Percentiles rank a stretch among this genome's conserved stretches.
Evolutionary conservation across 2,113 vertebrate species (phyloP).

Genomic region (Oenanthe melanoleuca): DNA sequence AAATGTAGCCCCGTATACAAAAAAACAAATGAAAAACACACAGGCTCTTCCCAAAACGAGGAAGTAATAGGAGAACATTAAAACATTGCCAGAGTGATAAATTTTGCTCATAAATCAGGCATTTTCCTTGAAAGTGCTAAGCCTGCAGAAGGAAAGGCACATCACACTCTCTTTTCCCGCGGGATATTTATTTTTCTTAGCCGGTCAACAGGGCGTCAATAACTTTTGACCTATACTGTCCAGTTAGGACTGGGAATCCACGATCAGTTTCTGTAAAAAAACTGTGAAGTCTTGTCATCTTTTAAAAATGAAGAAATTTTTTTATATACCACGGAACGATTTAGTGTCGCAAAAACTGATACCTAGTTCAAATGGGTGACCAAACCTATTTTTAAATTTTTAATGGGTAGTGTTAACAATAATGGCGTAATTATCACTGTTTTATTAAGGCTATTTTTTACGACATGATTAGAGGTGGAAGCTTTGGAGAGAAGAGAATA

Average conservation of each 20-base stretch:
- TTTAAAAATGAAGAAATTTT: not conserved
- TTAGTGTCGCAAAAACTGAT: not conserved
- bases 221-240: not conserved
- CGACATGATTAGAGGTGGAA: slow-evolving; percentile 46
- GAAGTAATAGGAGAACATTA: not conserved
- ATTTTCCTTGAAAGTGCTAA: not conserved
- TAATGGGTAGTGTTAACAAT: slow-evolving; percentile 62
- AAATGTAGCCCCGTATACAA: not conserved
- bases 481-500: slow-evolving; percentile 47
- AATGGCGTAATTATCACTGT: slow-evolving; percentile 63
- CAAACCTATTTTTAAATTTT: slow-evolving; percentile 27
- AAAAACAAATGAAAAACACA: not conserved
- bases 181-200: not conserved
- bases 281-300: not conserved
- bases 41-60: not conserved
- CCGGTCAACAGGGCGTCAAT: not conserved
- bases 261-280: not conserved
- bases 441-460: slow-evolving; percentile 70
- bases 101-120: not conserved
- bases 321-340: fast-evolving
- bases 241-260: not conserved
- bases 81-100: not conserved
- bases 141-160: not conserved
- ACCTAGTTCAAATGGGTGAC: not conserved
- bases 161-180: not conserved